These are phyloP conservation scores for Sesia bembeciformis DNA, from an alignment of 2,888 invertebrate species.

Conservation along the genomic window DNA sequence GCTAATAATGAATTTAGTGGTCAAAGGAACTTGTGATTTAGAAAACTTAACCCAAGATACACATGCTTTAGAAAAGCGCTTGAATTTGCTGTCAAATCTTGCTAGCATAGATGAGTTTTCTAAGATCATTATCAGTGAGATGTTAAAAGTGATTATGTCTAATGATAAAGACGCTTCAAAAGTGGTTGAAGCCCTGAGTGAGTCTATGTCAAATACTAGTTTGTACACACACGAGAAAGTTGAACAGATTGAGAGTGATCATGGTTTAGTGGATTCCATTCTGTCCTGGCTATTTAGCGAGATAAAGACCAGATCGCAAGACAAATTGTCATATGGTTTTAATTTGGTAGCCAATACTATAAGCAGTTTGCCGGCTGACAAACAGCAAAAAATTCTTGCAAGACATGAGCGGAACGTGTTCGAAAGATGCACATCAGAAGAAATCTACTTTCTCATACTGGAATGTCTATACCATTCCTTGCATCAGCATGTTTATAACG, in stretches of 20 bases:
- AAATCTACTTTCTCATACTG: slow-evolving; percentile 47
- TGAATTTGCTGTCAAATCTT: slow-evolving; percentile 58
- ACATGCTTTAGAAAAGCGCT: slow-evolving; percentile 38
- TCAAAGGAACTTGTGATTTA: slow-evolving; percentile 60
- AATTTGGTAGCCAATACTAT: slow-evolving; percentile 48
- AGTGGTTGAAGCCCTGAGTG: slow-evolving; percentile 46
- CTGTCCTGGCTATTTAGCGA: slow-evolving; percentile 47
- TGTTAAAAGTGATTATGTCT: slow-evolving; percentile 41
- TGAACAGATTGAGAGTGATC: slow-evolving; percentile 56
- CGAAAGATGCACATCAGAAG: slow-evolving; percentile 31
- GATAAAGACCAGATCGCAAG: slow-evolving; percentile 24
- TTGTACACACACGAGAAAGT: slow-evolving; percentile 47
- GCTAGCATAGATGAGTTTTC: slow-evolving; percentile 66
- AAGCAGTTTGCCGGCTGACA: slow-evolving; percentile 38
- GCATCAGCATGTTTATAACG: slow-evolving; percentile 42
- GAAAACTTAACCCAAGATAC: slow-evolving; percentile 40
- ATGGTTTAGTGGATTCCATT: slow-evolving; percentile 50
- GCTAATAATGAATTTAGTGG: slow-evolving; percentile 62
- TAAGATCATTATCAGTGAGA: slow-evolving; percentile 53
- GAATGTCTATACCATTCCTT: slow-evolving; percentile 70
- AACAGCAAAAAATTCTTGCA: slow-evolving; percentile 34
- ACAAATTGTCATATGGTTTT: slow-evolving; percentile 37
- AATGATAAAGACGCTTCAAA: slow-evolving; percentile 33
- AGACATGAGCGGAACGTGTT: slow-evolving; percentile 37
- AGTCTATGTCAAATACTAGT: slow-evolving; percentile 39